These are phyloP conservation scores for Holotrichia oblita DNA, from an alignment of 1,140 invertebrate genomes.

Conservation along the genomic window DNA sequence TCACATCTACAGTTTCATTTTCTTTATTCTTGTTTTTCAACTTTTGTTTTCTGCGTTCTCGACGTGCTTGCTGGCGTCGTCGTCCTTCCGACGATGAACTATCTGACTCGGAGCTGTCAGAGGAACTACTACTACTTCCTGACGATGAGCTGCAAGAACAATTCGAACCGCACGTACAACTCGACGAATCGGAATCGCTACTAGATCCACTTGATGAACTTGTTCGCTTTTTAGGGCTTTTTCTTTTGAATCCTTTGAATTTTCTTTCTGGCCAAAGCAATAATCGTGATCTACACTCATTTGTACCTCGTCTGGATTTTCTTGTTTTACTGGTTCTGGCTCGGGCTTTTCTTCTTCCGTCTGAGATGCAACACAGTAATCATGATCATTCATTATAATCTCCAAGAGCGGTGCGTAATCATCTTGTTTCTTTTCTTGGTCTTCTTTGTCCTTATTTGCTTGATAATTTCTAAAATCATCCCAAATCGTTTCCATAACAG, in stretches of 20 bases:
- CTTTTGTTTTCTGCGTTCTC: conserved; percentile 58
- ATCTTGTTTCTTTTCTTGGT: conserved; percentile 46
- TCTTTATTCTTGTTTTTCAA: conserved; percentile 58
- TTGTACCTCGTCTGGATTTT: conserved; percentile 43
- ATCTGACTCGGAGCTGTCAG: conserved; percentile 76
- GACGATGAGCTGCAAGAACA: conserved; percentile 77
- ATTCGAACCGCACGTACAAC: conserved; percentile 81
- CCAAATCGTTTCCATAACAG: conserved; percentile 78
- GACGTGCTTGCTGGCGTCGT: conserved; percentile 61
- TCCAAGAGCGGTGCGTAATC: conserved; percentile 46
- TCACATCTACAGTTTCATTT: conserved; percentile 61
- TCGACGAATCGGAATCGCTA: conserved; percentile 77
- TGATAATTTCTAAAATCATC: conserved; percentile 81
- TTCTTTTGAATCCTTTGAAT: conserved; percentile 63
- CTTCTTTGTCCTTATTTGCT: conserved; percentile 65
- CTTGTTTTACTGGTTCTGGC: conserved; percentile 46
- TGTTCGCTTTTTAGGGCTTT: conserved; percentile 55
- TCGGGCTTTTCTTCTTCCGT: background rate
- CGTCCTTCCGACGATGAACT: conserved; percentile 67
- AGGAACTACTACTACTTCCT: conserved; percentile 69
- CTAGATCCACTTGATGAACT: conserved; percentile 72
- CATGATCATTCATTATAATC: conserved; percentile 64
- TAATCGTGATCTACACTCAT: conserved; percentile 49
- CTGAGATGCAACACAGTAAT: conserved; percentile 61
- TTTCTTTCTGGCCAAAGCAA: conserved; percentile 50